Percentiles rank a stretch among this genome's conserved stretches.
Evolutionary conservation across 2,888 invertebrate species (phyloP).

Genomic region (Leucania comma): DNA sequence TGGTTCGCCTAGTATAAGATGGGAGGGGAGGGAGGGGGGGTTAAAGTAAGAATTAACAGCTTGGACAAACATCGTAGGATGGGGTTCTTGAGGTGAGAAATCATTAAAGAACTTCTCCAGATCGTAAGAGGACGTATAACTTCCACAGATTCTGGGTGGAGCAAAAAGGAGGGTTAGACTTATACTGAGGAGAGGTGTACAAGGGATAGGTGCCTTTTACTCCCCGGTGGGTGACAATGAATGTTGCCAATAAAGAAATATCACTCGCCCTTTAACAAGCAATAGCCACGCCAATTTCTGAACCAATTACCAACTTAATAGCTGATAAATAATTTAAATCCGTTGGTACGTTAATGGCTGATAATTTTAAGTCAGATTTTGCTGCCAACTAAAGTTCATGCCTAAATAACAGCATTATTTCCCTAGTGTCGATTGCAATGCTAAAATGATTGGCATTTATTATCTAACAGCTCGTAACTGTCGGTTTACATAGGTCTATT

Average conservation of each 20-base stretch:
- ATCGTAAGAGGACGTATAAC: no score
- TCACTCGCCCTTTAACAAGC: neutral
- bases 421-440: constrained; percentile 34
- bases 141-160: no score
- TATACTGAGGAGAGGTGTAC: neutral
- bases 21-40: no score
- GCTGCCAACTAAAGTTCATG: constrained; percentile 12
- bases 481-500: constrained; percentile 47
- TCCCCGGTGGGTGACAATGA: neutral
- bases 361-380: constrained; percentile 36
- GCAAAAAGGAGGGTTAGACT: no score
- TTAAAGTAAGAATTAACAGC: no score
- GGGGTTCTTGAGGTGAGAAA: no score
- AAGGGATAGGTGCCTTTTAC: neutral
- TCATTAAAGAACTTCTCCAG: no score
- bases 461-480: constrained; percentile 51
- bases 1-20: no score
- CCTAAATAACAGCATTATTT: constrained; percentile 39
- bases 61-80: no score
- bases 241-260: constrained; percentile 4
- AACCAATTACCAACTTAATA: constrained; percentile 14
- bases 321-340: constrained; percentile 37
- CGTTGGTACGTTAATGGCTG: constrained; percentile 25
- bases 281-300: neutral
- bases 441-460: constrained; percentile 54